Evolutionary conservation across 1,140 invertebrate genomes (phyloP).

Genomic region (Geopemphigus sp.): DNA sequence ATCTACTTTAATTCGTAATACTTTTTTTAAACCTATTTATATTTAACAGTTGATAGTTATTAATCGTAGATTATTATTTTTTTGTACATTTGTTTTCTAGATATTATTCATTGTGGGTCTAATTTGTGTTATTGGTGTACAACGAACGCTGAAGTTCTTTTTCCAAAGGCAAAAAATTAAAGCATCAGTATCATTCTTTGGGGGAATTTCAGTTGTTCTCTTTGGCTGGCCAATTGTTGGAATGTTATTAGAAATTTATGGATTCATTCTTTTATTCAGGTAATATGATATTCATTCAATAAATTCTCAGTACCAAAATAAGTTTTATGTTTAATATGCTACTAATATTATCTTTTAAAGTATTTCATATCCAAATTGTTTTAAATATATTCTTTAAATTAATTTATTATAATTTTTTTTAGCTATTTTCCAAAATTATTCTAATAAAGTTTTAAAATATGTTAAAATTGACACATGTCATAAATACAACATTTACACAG

Average conservation of each 20-base stretch:
- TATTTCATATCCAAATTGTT: no score
- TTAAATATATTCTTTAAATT: no score
- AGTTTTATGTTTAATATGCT: no score
- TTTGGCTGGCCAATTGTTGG: constrained; percentile 94
- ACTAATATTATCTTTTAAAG: no score
- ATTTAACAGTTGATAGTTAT: no score
- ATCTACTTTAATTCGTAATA: no score
- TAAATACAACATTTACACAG: no score
- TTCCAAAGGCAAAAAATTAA: constrained; percentile 96
- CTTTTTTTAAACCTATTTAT: neutral
- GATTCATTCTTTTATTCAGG: constrained; percentile 79
- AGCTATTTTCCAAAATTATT: no score
- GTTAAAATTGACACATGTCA: no score
- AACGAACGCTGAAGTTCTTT: constrained; percentile 95
- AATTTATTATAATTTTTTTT: no score
- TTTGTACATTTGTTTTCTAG: constrained; percentile 58
- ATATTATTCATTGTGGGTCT: constrained; percentile 94
- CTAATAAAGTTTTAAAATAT: no score
- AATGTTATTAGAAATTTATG: constrained; percentile 92
- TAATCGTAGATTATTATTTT: neutral
- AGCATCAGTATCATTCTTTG: constrained; percentile 88
- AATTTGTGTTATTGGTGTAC: constrained; percentile 92
- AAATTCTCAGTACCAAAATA: no score
- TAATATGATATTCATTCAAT: constrained; percentile 54
- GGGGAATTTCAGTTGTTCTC: constrained; percentile 91